These are phyloP conservation scores for Mungos mungo DNA, from an alignment of 2,113 vertebrate genomes.

Conservation along the genomic window DNA sequence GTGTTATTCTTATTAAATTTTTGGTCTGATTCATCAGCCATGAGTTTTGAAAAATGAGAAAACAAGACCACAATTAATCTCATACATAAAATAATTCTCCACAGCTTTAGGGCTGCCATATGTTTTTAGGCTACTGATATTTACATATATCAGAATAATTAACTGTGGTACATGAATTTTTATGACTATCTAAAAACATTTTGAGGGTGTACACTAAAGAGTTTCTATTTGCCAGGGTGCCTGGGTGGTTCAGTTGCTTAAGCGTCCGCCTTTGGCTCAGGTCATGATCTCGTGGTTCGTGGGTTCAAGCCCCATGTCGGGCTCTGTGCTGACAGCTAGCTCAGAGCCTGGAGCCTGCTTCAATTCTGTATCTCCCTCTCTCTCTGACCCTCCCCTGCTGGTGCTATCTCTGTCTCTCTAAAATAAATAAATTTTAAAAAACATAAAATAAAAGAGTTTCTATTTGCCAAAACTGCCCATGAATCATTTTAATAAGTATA, in stretches of 20 bases:
- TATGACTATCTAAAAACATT: neutral
- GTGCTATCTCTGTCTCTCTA: no score
- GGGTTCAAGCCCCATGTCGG: no score
- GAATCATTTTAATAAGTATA: constrained; percentile 49
- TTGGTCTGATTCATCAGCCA: neutral
- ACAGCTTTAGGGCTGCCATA: neutral
- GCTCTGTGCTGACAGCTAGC: no score
- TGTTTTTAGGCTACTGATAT: constrained; percentile 52
- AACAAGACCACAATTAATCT: constrained; percentile 32
- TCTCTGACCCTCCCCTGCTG: no score
- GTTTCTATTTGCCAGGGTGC: constrained; percentile 1
- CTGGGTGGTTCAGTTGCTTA: no score
- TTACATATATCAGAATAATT: constrained; percentile 56
- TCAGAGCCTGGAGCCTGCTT: no score
- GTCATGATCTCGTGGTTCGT: no score
- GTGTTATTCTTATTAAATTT: constrained; percentile 5
- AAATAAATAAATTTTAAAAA: no score
- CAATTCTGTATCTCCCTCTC: no score
- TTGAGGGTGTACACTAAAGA: neutral
- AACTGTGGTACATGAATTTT: constrained; percentile 37
- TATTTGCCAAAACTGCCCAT: neutral
- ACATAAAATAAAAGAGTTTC: neutral
- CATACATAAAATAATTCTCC: constrained; percentile 38
- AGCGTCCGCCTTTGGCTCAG: no score
- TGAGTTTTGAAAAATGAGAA: constrained; percentile 43